Percentiles rank a stretch among this genome's conserved stretches.
Evolutionary conservation across 2,797 vertebrate species (phyloP).

Genomic region (Corythornis leucogaster): DNA sequence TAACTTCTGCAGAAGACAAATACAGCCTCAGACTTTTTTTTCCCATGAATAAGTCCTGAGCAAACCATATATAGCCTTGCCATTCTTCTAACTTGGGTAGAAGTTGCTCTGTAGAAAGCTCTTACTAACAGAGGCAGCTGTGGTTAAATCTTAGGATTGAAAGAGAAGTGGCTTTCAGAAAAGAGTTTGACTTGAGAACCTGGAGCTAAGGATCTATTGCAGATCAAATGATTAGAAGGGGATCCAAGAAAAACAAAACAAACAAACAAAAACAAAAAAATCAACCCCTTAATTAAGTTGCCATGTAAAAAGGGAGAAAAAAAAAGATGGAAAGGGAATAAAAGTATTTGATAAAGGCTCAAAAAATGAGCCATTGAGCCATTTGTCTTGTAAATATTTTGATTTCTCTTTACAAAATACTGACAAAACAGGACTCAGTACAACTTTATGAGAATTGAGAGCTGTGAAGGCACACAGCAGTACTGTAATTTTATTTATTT

Average conservation of each 20-base stretch:
- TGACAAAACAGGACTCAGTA: background rate
- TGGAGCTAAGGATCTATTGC: background rate
- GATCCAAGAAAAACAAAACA: background rate
- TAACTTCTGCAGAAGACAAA: conserved; percentile 38
- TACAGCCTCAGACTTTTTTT: background rate
- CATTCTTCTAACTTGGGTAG: background rate
- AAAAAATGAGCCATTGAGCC: background rate
- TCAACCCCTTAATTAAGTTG: background rate
- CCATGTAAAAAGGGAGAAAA: background rate
- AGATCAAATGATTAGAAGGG: background rate
- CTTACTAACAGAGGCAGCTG: background rate
- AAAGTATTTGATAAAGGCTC: background rate
- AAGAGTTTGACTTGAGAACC: background rate
- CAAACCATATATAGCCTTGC: background rate
- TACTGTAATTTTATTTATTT: background rate
- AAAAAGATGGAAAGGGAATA: background rate
- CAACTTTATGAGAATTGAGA: background rate
- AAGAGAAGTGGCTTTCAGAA: background rate
- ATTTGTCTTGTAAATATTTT: background rate
- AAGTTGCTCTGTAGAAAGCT: background rate
- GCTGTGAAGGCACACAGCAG: background rate
- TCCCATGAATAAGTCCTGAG: background rate
- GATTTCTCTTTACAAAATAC: background rate
- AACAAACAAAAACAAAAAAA: too few species aligned
- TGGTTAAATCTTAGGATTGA: background rate